phyloP scores from a whole-genome alignment of 1,140 invertebrate genomes.

The Teleogryllus occipitalis region DNA sequence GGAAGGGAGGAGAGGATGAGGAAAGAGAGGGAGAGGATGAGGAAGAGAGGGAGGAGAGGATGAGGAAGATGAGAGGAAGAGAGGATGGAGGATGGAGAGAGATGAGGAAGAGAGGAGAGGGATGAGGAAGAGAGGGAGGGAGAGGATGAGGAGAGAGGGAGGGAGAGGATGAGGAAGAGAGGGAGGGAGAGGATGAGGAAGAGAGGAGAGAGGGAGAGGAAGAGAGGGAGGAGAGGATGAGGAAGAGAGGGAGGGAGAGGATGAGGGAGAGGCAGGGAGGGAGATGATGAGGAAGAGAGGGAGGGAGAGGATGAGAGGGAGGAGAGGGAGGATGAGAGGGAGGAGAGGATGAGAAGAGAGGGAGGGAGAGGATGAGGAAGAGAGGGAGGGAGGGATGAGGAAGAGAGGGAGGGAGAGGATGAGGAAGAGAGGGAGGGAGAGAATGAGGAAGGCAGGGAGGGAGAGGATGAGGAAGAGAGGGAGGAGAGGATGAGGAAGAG shows the following conservation, averaged over 20 bases:
- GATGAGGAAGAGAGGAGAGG: too few species aligned
- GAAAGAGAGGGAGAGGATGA: not conserved
- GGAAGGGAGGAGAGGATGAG: not conserved
- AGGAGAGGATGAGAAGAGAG: not conserved
- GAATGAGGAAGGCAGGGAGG: not conserved
- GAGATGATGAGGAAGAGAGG: conserved; percentile 3
- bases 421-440: not conserved
- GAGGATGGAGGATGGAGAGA: not conserved
- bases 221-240: too few species aligned
- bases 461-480: not conserved
- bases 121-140: too few species aligned
- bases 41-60: not conserved
- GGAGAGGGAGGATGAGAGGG: not conserved
- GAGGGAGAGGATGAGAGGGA: not conserved
- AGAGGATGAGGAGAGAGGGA: too few species aligned
- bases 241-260: too few species aligned
- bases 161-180: too few species aligned
- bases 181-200: too few species aligned
- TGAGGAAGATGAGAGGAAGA: accelerated
- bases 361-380: not conserved
- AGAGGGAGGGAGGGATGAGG: not conserved
- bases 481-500: not conserved
- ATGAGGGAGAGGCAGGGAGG: conserved; percentile 10
- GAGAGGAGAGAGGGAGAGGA: too few species aligned
- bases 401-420: not conserved